Base-by-base conservation (phyloP, 2,113 vertebrate species). In the Zeus faber region DNA sequence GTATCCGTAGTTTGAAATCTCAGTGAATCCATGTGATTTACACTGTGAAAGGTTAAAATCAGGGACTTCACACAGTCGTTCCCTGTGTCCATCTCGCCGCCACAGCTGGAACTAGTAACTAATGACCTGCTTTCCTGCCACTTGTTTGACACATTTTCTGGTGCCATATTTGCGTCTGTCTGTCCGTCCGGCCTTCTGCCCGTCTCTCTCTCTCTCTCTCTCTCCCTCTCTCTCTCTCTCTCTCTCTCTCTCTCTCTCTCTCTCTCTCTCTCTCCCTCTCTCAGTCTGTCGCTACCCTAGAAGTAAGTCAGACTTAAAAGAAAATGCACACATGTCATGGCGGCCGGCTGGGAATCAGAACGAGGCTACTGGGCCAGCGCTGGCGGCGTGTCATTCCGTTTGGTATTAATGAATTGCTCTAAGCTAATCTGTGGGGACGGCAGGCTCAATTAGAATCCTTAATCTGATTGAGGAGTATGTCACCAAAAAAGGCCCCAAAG, bases 271-370 rank as follows among this genome's bases (percentile, higher is more conserved):
- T 33, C 55, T 54, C 35, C 16, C 29, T 23, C 31, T 43, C 37
- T 50, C 29, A 45, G 0, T 54, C 54, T 52, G 60, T 74, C 48
- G 41, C 72, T 67, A 10, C 66, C 62, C 72, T 45, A 66, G 73
- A 89, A 90, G 88, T 90, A 89, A 90, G 87, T 89, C 87, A 91
- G 88, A 88, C 89, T 89, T 90, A 89, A 90, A 89, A 89, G 88
- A 89, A 89, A 88, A 82, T 75, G 66, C 78, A 68, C 66, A 83
- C 82, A 85, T 79, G 85, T 85, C 66, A 71, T 54, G 16, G 27
- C 35, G 65, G 73, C 69, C 85, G 3, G 47, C 26, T 44, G 82
- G 85, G 88, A 86, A 77, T 80, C 31, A 62, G 84, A 91, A 86
- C 54, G 82, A 88, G 89, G 89, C 85, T 81, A 91, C 68, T 88